A percentile compares a stretch with the other conserved stretches of the same genome.
Evolutionary conservation across 1,140 invertebrate species (phyloP).

Genomic region (Platyscapa corneri): DNA sequence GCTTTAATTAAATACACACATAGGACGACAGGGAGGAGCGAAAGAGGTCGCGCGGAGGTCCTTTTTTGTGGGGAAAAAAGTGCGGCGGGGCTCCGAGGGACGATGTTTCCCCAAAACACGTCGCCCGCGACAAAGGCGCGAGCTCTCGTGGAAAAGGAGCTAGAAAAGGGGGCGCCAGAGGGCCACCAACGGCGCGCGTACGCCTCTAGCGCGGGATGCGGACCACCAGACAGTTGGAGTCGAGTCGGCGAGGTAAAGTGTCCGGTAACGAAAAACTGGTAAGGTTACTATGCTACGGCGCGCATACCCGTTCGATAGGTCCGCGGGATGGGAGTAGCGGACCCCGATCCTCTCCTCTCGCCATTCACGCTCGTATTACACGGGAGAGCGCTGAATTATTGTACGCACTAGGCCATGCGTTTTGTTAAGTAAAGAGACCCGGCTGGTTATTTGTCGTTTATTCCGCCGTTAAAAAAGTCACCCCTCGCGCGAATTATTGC

Average conservation of each 20-base stretch:
- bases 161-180: conserved; percentile 40
- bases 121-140: neutral
- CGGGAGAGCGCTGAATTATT: neutral
- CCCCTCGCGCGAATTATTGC: neutral
- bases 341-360: no score
- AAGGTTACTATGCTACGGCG: conserved; percentile 29
- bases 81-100: no score
- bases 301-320: no score
- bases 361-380: neutral
- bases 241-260: conserved; percentile 25
- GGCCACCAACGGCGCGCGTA: conserved; percentile 54
- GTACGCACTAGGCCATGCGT: neutral
- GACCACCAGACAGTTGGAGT: conserved; percentile 13
- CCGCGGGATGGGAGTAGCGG: no score
- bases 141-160: conserved; percentile 18
- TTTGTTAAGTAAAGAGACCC: no score
- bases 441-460: no score
- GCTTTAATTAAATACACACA: neutral
- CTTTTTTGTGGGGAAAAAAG: neutral
- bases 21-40: neutral
- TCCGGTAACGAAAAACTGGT: conserved; percentile 52
- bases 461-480: no score
- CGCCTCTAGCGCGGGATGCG: neutral
- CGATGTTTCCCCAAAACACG: conserved; percentile 21
- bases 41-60: neutral